Evolutionary conservation across 1,140 invertebrate genomes (phyloP).

Genomic region (Andricus grossulariae): DNA sequence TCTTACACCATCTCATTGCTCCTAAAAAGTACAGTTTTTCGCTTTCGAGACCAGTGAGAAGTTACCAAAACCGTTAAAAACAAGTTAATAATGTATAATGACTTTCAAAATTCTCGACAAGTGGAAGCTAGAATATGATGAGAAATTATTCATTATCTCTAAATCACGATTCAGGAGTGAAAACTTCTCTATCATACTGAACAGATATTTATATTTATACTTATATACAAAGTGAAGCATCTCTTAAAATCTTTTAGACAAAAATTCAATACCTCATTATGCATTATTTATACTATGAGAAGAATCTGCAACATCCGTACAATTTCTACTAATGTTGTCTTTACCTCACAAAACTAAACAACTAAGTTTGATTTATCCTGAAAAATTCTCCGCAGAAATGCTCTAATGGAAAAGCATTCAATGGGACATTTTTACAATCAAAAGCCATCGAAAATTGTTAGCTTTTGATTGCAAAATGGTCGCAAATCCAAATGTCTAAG

Average conservation of each 20-base stretch:
- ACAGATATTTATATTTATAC: slow-evolving; percentile 52
- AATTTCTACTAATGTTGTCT: slow-evolving; percentile 46
- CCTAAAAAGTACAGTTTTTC: too few relatives aligned
- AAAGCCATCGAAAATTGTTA: background rate
- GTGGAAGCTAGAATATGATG: too few relatives aligned
- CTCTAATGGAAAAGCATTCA: slow-evolving; percentile 41
- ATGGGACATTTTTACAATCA: slow-evolving; percentile 40
- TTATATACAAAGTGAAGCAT: slow-evolving; percentile 47
- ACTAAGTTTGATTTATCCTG: too few relatives aligned
- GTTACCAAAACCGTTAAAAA: too few relatives aligned
- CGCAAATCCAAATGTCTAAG: slow-evolving; percentile 31
- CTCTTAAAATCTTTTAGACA: slow-evolving; percentile 43
- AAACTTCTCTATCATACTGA: slow-evolving; percentile 42
- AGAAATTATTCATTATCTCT: slow-evolving; percentile 1
- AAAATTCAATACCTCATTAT: slow-evolving; percentile 53
- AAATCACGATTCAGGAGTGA: slow-evolving; percentile 2
- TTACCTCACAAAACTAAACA: slow-evolving; percentile 18
- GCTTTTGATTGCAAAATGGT: slow-evolving; percentile 22
- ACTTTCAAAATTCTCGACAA: too few relatives aligned
- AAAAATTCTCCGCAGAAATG: too few relatives aligned
- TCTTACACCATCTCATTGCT: too few relatives aligned
- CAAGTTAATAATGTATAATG: too few relatives aligned
- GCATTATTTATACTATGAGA: slow-evolving; percentile 45
- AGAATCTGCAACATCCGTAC: slow-evolving; percentile 48
- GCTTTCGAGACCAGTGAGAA: too few relatives aligned